A percentile compares a stretch with the other conserved stretches of the same genome.
Evolutionary conservation across 2,797 vertebrate genomes (phyloP).

Genomic region (Chromis chromis): DNA sequence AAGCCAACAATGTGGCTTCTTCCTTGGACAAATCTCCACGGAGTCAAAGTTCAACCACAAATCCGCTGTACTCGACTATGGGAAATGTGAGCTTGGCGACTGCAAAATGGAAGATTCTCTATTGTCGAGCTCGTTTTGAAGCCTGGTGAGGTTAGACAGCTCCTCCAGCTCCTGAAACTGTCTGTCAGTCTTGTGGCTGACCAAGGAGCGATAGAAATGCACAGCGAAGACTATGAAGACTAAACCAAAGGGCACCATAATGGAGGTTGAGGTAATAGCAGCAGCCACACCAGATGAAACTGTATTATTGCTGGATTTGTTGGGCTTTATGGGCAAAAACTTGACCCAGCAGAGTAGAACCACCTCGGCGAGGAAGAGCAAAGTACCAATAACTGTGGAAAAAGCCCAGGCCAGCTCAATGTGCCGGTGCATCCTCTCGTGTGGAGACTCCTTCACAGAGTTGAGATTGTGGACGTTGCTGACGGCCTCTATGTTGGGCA

Average conservation of each 20-base stretch:
- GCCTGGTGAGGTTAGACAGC: slow-evolving; percentile 93
- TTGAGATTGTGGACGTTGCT: slow-evolving; percentile 99
- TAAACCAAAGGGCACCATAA: slow-evolving; percentile 96
- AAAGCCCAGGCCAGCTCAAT: slow-evolving; percentile 99
- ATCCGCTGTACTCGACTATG: slow-evolving; percentile 68
- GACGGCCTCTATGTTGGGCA: slow-evolving; percentile 97
- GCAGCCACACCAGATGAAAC: slow-evolving; percentile 93
- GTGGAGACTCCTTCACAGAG: slow-evolving; percentile 96
- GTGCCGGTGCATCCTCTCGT: slow-evolving; percentile 96
- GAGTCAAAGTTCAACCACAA: slow-evolving; percentile 25
- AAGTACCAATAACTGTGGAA: slow-evolving; percentile 96
- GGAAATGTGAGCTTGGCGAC: slow-evolving; percentile 89
- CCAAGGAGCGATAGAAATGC: slow-evolving; percentile 97
- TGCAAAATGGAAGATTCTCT: slow-evolving; percentile 86
- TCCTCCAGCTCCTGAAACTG: slow-evolving; percentile 94
- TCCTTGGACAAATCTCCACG: slow-evolving; percentile 12
- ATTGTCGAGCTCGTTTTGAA: slow-evolving; percentile 96
- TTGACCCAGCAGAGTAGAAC: slow-evolving; percentile 99
- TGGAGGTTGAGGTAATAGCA: slow-evolving; percentile 95
- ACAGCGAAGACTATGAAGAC: slow-evolving; percentile 97
- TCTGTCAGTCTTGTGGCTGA: slow-evolving; percentile 98
- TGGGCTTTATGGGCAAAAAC: slow-evolving; percentile 91
- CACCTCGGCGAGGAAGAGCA: slow-evolving; percentile 97
- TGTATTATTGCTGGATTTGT: slow-evolving; percentile 72
- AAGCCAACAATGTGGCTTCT: slow-evolving; percentile 23